Evolutionary conservation across 2,113 vertebrate genomes (phyloP), one percentile per base, ranked within the genome.

Genomic region (Stigmatopora argus): DNA sequence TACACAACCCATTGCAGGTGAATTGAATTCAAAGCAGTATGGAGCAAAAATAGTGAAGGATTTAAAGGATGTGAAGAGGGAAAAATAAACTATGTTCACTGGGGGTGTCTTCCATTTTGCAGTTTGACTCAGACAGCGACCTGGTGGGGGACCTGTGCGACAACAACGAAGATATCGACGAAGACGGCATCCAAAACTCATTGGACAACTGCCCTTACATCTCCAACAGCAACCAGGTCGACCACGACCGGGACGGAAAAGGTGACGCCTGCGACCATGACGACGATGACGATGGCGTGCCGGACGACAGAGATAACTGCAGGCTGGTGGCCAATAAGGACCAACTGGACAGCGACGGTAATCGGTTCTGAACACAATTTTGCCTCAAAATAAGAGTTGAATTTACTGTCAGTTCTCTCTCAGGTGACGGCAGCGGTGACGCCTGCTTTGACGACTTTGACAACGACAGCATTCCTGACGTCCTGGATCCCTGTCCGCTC

Each of bases 141-240:
- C 95, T 45, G 21, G 85, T 99, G 44, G 97, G 97, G 67, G 97
- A 99, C 73, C 88, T 93, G 55, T 99, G 97, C 12, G 97, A 98
- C 88, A 95, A 90, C 88, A 99, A 99, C 78, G 94, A 98, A 85
- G 96, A 99, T 80, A 98, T 99, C 74, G 97, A 99, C 41, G 97
- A 98, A 76, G 97, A 98, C 2, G 97, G 97, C 23, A 95, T 98
- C 87, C 97, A 98, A 87, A 99, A 99, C 90, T 98, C 98, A 67
- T 87, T 98, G 83, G 97, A 99, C 90, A 99, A 99, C 82, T 99
- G 97, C 64, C 97, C 97, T n/a, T 99, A 99, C 51, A 93, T 99
- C 71, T 79, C 97, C 48, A 99, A 99, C 38, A 91, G 96, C 69
- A 99, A 99, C 89, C 96, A 99, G 87, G 96, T 89, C 1, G 96